Evolutionary conservation across 2,888 invertebrate species (phyloP), one percentile per base, ranked within the genome.

Genomic region (Trachelus iudaicus): DNA sequence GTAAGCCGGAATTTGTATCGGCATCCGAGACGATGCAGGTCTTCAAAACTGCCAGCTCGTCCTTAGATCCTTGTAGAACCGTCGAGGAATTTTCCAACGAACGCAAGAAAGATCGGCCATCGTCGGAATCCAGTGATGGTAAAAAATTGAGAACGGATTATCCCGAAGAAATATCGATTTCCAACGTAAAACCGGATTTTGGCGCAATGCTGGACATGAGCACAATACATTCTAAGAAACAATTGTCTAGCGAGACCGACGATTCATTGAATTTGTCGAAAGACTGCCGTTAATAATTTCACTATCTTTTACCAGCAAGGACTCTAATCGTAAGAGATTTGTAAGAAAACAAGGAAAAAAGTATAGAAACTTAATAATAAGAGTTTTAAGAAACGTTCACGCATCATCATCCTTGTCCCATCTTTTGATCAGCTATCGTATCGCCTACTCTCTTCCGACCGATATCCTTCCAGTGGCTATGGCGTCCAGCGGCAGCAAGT

Each of bases 251-350:
- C 75, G 79, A 83, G 75, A 76, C 74, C 1, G 86, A 85, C 11
- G 91, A 91, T 74, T 89, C 91, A 12, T 80, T 91, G 76, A 91
- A 91, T 85, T 83, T 91, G 30, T 89, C 90, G 3, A 91, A 90
- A 79, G 91, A 91, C 80, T 87, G 89, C 71, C 37, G 69, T 76
- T 6, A 75, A 30, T 33, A 40, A 40, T 15, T 15, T 40, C 15
- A 40, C 6, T 40, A 15, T 15, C 40, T 15, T 15, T 40, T 40
- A 15, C 40, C 40, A 40, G 6, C 6, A 15, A 40, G 40, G 40
- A 40, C 40, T 40, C 40, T 40, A 40, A 40, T 40, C 40, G 6
- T 40, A 40, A 40, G 40, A 40, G 40, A 40, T 40, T 40, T 40
- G 40, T 40, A 40, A 6, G 40, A 40, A 40, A 40, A 40, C 6